Percentiles rank a stretch among this genome's conserved stretches.
phyloP scores from a whole-genome alignment of 37 sponge, comb jelly and placozoan species.

The Haliclona indistincta region DNA sequence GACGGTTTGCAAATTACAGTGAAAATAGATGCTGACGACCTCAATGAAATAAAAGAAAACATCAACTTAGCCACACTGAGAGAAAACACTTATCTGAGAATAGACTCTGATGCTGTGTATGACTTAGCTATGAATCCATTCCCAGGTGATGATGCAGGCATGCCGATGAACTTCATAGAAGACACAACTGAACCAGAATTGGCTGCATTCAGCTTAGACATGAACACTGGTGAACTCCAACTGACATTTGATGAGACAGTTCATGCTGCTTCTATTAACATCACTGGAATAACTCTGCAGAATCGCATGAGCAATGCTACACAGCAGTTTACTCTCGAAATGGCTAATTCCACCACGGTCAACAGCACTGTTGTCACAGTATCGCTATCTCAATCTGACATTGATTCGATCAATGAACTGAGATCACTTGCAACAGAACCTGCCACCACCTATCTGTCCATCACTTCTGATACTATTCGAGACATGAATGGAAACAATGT shows the following conservation, averaged over 20 bases:
- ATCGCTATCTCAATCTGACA: slow-evolving; percentile 56
- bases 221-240: slow-evolving; percentile 53
- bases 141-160: slow-evolving; percentile 30
- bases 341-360: slow-evolving; percentile 17
- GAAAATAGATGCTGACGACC: slow-evolving; percentile 43
- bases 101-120: slow-evolving; percentile 36
- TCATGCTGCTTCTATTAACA: slow-evolving; percentile 40
- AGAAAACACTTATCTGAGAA: slow-evolving; percentile 54
- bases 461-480: slow-evolving; percentile 37
- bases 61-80: slow-evolving; percentile 45
- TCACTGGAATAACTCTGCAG: slow-evolving; percentile 56
- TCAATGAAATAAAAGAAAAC: slow-evolving; percentile 84
- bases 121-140: slow-evolving; percentile 69
- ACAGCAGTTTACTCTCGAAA: slow-evolving; percentile 29
- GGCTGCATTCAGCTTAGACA: slow-evolving; percentile 62
- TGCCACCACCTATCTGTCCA: slow-evolving; percentile 47
- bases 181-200: slow-evolving; percentile 71
- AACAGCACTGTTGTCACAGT: slow-evolving; percentile 57
- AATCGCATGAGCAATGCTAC: slow-evolving; percentile 7
- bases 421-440: slow-evolving; percentile 41
- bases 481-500: slow-evolving; percentile 81
- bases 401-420: slow-evolving; percentile 74
- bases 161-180: slow-evolving; percentile 27
- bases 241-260: slow-evolving; percentile 85
- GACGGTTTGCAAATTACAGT: slow-evolving; percentile 62